Evolutionary conservation across 2,888 invertebrate species (phyloP).

Genomic region (Epistrophe eligans): DNA sequence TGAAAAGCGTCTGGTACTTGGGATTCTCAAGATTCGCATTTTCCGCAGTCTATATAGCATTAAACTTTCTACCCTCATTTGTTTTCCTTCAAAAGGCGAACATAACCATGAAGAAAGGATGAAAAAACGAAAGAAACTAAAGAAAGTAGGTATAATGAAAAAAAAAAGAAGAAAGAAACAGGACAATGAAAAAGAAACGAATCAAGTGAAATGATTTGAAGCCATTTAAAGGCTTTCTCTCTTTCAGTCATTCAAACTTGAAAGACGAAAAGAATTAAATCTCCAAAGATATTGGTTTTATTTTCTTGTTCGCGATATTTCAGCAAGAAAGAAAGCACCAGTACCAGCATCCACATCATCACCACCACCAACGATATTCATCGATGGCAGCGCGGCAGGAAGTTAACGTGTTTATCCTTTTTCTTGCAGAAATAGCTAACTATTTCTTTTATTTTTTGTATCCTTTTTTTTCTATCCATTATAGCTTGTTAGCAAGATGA

Average conservation of each 20-base stretch:
- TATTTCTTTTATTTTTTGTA: slow-evolving; percentile 7
- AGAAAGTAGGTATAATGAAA: not conserved
- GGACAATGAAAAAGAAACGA: slow-evolving; percentile 52
- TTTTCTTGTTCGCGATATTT: slow-evolving; percentile 26
- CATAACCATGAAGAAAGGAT: not conserved
- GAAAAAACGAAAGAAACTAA: not conserved
- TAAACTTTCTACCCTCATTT: slow-evolving; percentile 29
- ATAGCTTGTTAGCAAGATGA: slow-evolving; percentile 54
- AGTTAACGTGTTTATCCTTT: slow-evolving; percentile 31
- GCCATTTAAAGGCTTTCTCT: slow-evolving; percentile 61
- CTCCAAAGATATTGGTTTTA: slow-evolving; percentile 45
- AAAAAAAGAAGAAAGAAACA: too few relatives aligned
- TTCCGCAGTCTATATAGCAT: slow-evolving; percentile 62
- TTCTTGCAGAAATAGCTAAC: slow-evolving; percentile 2
- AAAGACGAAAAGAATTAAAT: slow-evolving; percentile 37
- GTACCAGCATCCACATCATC: not conserved
- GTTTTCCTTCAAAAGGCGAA: slow-evolving; percentile 16
- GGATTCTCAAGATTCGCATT: slow-evolving; percentile 56
- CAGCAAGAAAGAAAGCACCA: not conserved
- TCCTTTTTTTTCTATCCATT: slow-evolving; percentile 32
- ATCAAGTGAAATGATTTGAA: slow-evolving; percentile 70
- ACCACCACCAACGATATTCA: not conserved
- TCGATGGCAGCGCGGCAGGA: slow-evolving; percentile 13
- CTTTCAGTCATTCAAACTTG: slow-evolving; percentile 42
- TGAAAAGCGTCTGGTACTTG: slow-evolving; percentile 44